Conservation (phyloP, 2,888 invertebrate species). For the Carpatolechia fugitivella region DNA sequence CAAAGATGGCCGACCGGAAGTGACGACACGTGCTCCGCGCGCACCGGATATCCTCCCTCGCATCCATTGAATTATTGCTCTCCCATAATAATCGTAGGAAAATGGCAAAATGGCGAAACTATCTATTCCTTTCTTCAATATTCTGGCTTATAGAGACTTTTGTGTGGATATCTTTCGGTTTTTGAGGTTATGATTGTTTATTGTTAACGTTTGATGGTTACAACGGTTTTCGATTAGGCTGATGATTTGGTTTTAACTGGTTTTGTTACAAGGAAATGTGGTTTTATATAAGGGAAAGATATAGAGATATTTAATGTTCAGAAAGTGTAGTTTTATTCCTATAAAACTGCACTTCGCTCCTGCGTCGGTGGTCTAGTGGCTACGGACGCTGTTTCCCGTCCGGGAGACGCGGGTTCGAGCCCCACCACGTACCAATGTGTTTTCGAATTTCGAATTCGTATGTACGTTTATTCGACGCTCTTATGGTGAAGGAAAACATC, state of each 20-base stretch:
- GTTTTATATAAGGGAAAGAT: no score
- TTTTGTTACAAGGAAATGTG: no score
- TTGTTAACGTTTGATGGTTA: constrained; percentile 18
- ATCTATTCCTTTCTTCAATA: constrained; percentile 12
- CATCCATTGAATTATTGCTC: constrained; percentile 72
- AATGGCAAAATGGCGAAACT: constrained; percentile 1
- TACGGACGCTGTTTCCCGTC: no score
- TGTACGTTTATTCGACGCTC: no score
- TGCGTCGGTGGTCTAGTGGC: no score
- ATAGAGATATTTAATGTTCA: no score
- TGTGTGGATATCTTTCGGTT: background rate
- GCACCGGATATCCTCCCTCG: constrained; percentile 69
- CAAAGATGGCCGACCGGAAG: constrained; percentile 75
- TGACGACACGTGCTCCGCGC: constrained; percentile 71
- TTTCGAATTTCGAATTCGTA: no score
- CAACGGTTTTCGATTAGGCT: constrained; percentile 28
- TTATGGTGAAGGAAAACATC: no score
- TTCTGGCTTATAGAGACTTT: background rate
- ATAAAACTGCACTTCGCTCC: no score
- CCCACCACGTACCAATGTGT: no score
- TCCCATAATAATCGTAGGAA: constrained; percentile 42
- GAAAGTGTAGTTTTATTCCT: no score
- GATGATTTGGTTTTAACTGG: constrained; percentile 1
- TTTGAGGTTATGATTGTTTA: constrained; percentile 16
- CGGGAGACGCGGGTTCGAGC: no score